Percentiles rank a stretch among this genome's conserved stretches.
Evolutionary conservation across 1,140 invertebrate species (phyloP).

Genomic region (Diorhabda elongata): DNA sequence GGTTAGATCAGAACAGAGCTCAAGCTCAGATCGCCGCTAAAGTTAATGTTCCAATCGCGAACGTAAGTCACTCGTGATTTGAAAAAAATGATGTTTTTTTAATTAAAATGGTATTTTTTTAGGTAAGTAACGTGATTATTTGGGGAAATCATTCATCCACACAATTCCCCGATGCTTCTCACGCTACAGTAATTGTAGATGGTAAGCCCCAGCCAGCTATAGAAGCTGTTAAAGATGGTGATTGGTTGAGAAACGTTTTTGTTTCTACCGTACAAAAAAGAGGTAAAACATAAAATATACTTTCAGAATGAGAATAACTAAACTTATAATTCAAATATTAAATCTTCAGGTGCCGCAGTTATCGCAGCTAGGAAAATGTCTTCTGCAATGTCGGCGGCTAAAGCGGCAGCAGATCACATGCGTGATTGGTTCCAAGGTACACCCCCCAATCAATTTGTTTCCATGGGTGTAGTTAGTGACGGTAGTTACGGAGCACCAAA

Average conservation of each 20-base stretch:
- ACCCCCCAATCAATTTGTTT: conserved; percentile 71
- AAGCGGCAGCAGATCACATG: conserved; percentile 98
- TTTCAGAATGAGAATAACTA: not conserved
- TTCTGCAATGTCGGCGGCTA: conserved; percentile 97
- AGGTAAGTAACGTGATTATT: conserved; percentile 88
- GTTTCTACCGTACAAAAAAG: conserved; percentile 93
- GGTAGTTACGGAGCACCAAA: conserved; percentile 85
- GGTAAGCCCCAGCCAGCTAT: conserved; percentile 51
- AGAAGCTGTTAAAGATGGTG: conserved; percentile 76
- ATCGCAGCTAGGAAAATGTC: conserved; percentile 97
- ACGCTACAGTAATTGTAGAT: conserved; percentile 68
- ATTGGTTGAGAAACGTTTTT: conserved; percentile 79
- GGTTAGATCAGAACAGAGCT: conserved; percentile 96
- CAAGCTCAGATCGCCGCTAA: conserved; percentile 74
- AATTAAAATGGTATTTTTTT: not conserved
- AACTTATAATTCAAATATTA: not conserved
- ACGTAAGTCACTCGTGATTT: conserved; percentile 65
- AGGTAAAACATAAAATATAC: conserved; percentile 11
- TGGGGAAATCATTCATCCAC: conserved; percentile 99
- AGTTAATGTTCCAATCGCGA: conserved; percentile 61
- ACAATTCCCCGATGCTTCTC: conserved; percentile 93
- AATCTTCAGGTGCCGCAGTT: conserved; percentile 77
- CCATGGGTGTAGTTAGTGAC: conserved; percentile 99
- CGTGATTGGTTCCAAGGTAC: conserved; percentile 92
- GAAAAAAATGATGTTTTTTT: not conserved